Conservation (phyloP, 2,888 invertebrate genomes). For the Geophilus truncorum region DNA sequence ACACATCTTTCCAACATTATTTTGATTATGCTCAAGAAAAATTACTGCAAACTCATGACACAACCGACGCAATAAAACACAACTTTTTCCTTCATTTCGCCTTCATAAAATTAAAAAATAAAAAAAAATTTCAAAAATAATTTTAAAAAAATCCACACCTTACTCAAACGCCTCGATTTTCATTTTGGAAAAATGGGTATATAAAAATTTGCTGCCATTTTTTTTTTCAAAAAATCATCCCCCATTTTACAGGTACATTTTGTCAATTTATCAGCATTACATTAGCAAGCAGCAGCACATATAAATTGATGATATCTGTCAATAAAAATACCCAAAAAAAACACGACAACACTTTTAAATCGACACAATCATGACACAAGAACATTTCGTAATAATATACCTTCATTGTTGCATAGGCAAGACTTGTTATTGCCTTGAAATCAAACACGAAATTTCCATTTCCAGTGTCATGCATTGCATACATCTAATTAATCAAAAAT, state of each 20-base stretch:
- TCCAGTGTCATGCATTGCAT: neutral
- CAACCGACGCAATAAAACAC: neutral
- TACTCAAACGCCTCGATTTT: neutral
- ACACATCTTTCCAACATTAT: neutral
- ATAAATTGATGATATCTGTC: neutral
- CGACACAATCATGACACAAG: neutral
- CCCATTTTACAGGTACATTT: conserved; percentile 22
- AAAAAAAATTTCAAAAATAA: neutral
- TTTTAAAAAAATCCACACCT: neutral
- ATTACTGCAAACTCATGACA: neutral
- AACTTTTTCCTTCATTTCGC: neutral
- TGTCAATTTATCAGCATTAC: conserved; percentile 1
- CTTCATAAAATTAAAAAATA: neutral
- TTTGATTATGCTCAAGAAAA: conserved; percentile 11
- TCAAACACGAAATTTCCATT: neutral
- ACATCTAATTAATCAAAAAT: neutral
- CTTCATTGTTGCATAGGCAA: neutral
- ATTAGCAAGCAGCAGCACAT: neutral
- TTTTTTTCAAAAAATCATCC: neutral
- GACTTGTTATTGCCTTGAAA: neutral
- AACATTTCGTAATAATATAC: neutral
- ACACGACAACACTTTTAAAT: neutral
- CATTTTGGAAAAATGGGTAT: conserved; percentile 27
- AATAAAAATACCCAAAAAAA: conserved; percentile 8
- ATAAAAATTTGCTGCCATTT: conserved; percentile 26